A percentile compares a stretch with the other conserved stretches of the same genome.
These are phyloP conservation scores for Heptranchias perlo DNA, from an alignment of 2,113 vertebrate species.

Conservation along the genomic window DNA sequence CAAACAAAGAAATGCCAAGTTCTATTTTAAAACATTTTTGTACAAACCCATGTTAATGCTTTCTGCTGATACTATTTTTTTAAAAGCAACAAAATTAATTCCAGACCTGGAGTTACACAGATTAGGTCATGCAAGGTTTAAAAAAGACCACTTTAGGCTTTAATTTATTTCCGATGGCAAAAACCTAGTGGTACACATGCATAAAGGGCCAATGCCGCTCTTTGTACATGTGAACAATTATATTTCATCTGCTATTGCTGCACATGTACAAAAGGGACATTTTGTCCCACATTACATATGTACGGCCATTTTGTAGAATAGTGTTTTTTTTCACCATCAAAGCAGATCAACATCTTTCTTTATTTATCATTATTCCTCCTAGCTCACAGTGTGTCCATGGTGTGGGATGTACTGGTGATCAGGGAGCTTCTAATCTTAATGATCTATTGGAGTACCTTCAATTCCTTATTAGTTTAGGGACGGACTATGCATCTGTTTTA, in stretches of 20 bases:
- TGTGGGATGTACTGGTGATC: not conserved
- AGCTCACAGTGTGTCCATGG: not conserved
- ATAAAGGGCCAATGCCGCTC: not conserved
- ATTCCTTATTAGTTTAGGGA: not conserved
- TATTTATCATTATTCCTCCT: not conserved
- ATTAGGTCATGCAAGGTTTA: not conserved
- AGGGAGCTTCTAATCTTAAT: not conserved
- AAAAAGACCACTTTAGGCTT: not conserved
- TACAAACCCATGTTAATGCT: not conserved
- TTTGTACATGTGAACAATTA: not conserved
- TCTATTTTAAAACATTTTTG: conserved; percentile 9
- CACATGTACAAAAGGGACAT: not conserved
- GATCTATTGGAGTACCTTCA: not conserved
- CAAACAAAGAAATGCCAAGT: not conserved
- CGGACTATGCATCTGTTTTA: not conserved
- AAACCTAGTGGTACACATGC: not conserved
- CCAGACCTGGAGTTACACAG: not conserved
- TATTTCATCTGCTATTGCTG: not conserved
- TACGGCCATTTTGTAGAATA: not conserved
- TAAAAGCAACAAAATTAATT: conserved; percentile 26
- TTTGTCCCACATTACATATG: not conserved
- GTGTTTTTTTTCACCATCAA: not conserved
- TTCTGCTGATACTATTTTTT: not conserved
- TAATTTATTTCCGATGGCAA: not conserved
- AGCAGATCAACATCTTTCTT: not conserved